Percentiles rank a stretch among this genome's conserved stretches.
These are phyloP conservation scores for Subacronicta megacephala DNA, from an alignment of 2,888 invertebrate species.

Conservation along the genomic window DNA sequence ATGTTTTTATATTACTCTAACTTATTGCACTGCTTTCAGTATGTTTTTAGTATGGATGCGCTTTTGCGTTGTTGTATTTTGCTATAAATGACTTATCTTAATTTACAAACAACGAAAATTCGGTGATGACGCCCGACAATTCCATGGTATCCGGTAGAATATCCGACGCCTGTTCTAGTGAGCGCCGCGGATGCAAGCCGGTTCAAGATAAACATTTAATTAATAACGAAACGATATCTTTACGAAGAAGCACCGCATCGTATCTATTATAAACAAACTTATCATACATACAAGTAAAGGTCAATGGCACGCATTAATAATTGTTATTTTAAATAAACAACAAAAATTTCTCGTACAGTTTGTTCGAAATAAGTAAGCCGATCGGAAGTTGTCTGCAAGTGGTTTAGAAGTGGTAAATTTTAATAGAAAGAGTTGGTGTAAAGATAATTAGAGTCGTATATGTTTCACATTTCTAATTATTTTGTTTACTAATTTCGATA, in stretches of 20 bases:
- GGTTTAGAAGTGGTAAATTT: too few species aligned
- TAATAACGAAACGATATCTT: constrained; percentile 41
- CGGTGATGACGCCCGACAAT: constrained; percentile 12
- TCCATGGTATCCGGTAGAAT: constrained; percentile 31
- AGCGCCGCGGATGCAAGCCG: constrained; percentile 21
- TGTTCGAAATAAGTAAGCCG: too few species aligned
- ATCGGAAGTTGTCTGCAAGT: too few species aligned
- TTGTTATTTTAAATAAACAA: not conserved
- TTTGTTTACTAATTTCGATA: too few species aligned
- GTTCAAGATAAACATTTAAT: constrained; percentile 39
- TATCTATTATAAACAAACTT: constrained; percentile 51
- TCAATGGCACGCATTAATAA: constrained; percentile 43
- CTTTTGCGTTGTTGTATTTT: not conserved
- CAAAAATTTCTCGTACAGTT: too few species aligned
- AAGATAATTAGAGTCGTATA: too few species aligned
- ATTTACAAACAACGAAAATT: not conserved
- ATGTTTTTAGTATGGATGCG: not conserved
- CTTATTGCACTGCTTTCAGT: too few species aligned
- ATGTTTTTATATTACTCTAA: too few species aligned
- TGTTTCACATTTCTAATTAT: too few species aligned
- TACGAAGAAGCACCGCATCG: constrained; percentile 47
- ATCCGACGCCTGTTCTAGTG: constrained; percentile 35
- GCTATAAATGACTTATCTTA: too few species aligned
- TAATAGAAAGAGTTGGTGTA: too few species aligned
- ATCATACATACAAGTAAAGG: constrained; percentile 49